phyloP scores from a whole-genome alignment of 2,888 invertebrate species.

The Sphaeridia pumilis region DNA sequence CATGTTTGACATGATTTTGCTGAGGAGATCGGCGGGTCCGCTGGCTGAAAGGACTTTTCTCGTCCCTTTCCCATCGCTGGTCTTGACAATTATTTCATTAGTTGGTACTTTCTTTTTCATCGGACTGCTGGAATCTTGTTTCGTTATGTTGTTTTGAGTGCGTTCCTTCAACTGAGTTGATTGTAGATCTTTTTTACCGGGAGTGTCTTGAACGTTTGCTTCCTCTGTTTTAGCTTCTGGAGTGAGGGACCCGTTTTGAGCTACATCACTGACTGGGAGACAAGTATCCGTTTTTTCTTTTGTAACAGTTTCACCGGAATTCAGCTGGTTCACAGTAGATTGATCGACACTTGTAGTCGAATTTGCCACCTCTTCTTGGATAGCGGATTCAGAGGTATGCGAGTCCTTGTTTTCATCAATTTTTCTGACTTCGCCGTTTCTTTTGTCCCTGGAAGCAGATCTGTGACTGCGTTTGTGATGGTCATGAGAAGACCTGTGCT shows the following conservation, averaged over 20 bases:
- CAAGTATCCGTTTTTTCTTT: background rate
- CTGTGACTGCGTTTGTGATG: background rate
- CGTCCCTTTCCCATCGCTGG: constrained; percentile 28
- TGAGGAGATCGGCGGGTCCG: constrained; percentile 28
- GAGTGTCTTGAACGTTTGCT: too few relatives aligned
- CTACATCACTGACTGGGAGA: too few relatives aligned
- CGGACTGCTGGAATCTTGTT: too few relatives aligned
- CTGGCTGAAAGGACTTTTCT: constrained; percentile 28
- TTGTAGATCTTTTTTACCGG: too few relatives aligned
- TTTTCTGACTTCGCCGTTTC: background rate
- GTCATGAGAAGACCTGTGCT: background rate
- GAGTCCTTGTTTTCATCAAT: background rate
- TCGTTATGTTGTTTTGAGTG: too few relatives aligned
- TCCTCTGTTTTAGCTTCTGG: too few relatives aligned
- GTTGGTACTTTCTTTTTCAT: too few relatives aligned
- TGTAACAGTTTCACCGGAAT: background rate
- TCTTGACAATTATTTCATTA: constrained; percentile 31
- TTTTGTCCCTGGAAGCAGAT: background rate
- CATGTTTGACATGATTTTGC: constrained; percentile 32
- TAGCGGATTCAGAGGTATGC: background rate
- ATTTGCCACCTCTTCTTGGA: background rate
- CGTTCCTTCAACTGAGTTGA: too few relatives aligned
- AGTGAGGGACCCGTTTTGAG: too few relatives aligned
- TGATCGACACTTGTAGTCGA: background rate
- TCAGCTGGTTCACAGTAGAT: background rate